Base-by-base conservation (phyloP, 2,113 vertebrate species). In the Rhadina sibilatrix region DNA sequence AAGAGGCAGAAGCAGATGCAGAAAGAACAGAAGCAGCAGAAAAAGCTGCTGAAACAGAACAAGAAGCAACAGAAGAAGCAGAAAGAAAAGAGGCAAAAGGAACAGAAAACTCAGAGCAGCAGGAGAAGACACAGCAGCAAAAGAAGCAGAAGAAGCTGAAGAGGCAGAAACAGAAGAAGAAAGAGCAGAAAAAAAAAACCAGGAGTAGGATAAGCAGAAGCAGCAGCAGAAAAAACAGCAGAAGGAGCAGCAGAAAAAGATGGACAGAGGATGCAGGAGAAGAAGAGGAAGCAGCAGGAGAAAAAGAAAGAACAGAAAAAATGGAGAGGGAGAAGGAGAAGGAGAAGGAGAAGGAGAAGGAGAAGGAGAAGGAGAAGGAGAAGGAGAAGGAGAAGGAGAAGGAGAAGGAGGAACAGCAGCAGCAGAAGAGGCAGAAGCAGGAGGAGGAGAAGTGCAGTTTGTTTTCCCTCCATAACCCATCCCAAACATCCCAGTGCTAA, bases 341-440 rank as follows among this genome's bases (percentile, higher is more conserved):
- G 40, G 1, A 64, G 5, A 2, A 72, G 37, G 0, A 52, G 66
- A 3, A 52, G 49, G 2, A 37, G 10, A 2, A 17, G 27, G 1
- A 69, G n/a, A 2, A 38, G 46, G 1, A 38, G 66, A 2, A 71
- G 69, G 0, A 33, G 30, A 1, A 72, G 70, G 0, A 56, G 38
- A 1, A n/a, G 30, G 1, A 42, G 44, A 10, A 68, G 46, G 2
- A 49, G 50, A 0, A 44, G n/a, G 1, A 47, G 25, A 1, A 18
- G 18, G 0, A 37, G 40, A 0, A 22, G 18, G 0, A 38, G 27
- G 0, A 49, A 14, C 1, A 37, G 14, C 1, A 22, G 19, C 1
- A 56, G 12, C 1, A 57, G 3, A 0, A 42, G 40, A 1, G 22
- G 54, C 1, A 30, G 27, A 0, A 49, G 44, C 0, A 35, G 42